Percentiles rank a stretch among this genome's conserved stretches.
phyloP scores from a whole-genome alignment of 2,113 vertebrate species.

The Cyphomyrus plagiostoma region DNA sequence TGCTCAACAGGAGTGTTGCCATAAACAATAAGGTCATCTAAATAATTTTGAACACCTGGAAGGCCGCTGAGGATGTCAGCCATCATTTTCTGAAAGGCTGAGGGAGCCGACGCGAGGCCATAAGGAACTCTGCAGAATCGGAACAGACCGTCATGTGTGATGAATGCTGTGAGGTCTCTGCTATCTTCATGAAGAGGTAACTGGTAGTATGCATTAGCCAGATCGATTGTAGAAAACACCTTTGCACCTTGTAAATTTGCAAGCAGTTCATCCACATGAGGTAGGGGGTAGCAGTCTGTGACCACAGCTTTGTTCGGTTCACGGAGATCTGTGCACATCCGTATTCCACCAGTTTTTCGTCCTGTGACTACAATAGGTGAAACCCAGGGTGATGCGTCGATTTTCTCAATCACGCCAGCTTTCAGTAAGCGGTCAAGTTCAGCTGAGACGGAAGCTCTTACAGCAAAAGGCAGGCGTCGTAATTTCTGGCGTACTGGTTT shows the following conservation, averaged over 20 bases:
- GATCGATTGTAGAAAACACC: constrained; percentile 23
- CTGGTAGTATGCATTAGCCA: constrained; percentile 25
- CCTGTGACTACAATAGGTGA: constrained; percentile 8
- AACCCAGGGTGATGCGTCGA: constrained; percentile 16
- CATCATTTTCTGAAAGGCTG: constrained; percentile 25
- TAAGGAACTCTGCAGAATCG: constrained; percentile 9
- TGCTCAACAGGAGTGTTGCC: background rate
- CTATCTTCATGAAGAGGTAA: constrained; percentile 19
- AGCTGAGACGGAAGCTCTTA: constrained; percentile 10
- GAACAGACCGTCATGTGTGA: constrained; percentile 5
- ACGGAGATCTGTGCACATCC: constrained; percentile 17
- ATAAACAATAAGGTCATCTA: constrained; percentile 24
- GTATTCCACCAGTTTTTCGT: background rate
- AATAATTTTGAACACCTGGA: constrained; percentile 9
- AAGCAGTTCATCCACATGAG: constrained; percentile 25
- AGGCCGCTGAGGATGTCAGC: background rate
- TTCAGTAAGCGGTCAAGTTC: constrained; percentile 5
- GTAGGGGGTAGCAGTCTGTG: constrained; percentile 15
- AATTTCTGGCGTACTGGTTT: constrained; percentile 14
- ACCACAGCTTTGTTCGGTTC: constrained; percentile 30
- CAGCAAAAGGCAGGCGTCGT: background rate
- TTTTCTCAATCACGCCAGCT: constrained; percentile 14
- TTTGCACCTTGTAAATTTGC: background rate
- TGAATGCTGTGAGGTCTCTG: constrained; percentile 23
- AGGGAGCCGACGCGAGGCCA: background rate